A percentile compares a stretch with the other conserved stretches of the same genome.
phyloP scores from a whole-genome alignment of 2,888 invertebrate genomes.

The Actias luna region DNA sequence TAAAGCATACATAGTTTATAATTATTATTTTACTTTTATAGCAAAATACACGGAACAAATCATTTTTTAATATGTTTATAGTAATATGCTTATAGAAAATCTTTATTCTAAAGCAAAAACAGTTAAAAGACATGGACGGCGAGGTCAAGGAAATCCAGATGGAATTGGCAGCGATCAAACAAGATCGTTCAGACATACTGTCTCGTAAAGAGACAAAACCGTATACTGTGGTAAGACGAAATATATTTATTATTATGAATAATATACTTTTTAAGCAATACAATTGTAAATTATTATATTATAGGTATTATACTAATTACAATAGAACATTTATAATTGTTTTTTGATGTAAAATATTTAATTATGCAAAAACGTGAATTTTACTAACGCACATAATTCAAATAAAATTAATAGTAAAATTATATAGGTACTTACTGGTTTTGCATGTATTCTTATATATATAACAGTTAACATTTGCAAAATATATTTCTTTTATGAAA shows the following conservation, averaged over 20 bases:
- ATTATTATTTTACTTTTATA: too few species aligned
- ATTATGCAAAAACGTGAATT: too few species aligned
- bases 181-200: constrained; percentile 46
- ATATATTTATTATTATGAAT: not conserved
- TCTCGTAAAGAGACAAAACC: constrained; percentile 25
- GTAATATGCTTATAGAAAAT: not conserved
- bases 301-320: not conserved
- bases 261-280: not conserved
- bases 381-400: too few species aligned
- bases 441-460: too few species aligned
- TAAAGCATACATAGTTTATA: too few species aligned
- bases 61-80: too few species aligned
- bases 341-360: too few species aligned
- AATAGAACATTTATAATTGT: not conserved
- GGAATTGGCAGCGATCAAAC: constrained; percentile 62
- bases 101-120: constrained; percentile 55
- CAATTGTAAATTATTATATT: not conserved
- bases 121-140: constrained; percentile 68
- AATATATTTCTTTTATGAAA: too few species aligned
- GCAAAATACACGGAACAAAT: too few species aligned
- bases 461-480: not conserved
- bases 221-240: constrained; percentile 1
- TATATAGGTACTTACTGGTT: too few species aligned
- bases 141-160: constrained; percentile 69
- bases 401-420: too few species aligned